Percentiles rank a stretch among this genome's conserved stretches.
Evolutionary conservation across 2,797 vertebrate genomes (phyloP).

Genomic region (Hydrolagus colliei): DNA sequence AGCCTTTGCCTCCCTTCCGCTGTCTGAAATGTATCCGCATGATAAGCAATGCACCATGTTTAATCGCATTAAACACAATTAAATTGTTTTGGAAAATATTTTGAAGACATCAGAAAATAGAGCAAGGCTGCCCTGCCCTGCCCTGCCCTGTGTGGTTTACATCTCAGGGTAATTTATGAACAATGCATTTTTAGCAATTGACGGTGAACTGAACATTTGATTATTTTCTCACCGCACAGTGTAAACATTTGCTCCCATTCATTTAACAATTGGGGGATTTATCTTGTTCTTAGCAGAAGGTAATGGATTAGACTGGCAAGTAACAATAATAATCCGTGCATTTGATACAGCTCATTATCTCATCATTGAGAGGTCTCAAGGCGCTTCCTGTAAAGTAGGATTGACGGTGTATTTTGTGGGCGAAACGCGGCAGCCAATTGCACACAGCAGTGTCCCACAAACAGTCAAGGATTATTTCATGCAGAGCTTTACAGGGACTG

Average conservation of each 20-base stretch:
- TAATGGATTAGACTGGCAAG: too few species aligned
- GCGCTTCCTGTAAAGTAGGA: too few species aligned
- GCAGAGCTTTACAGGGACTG: too few species aligned
- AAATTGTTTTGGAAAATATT: constrained; percentile 25
- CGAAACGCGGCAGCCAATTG: too few species aligned
- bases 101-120: constrained; percentile 14
- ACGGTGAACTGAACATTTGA: constrained; percentile 18
- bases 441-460: too few species aligned
- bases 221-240: constrained; percentile 19
- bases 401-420: too few species aligned
- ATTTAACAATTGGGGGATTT: constrained; percentile 28
- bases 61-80: constrained; percentile 24
- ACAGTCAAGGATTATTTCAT: too few species aligned
- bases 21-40: constrained; percentile 5
- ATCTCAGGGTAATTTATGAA: constrained; percentile 20
- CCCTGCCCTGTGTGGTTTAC: constrained; percentile 10
- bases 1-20: neutral
- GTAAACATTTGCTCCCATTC: constrained; percentile 6
- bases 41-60: constrained; percentile 16
- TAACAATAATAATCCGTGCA: too few species aligned
- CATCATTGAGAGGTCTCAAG: too few species aligned
- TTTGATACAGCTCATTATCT: too few species aligned
- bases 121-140: neutral
- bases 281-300: constrained; percentile 12
- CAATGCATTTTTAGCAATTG: constrained; percentile 21